phyloP scores from a whole-genome alignment of 2,888 invertebrate species.

The Galerucella calmariensis region DNA sequence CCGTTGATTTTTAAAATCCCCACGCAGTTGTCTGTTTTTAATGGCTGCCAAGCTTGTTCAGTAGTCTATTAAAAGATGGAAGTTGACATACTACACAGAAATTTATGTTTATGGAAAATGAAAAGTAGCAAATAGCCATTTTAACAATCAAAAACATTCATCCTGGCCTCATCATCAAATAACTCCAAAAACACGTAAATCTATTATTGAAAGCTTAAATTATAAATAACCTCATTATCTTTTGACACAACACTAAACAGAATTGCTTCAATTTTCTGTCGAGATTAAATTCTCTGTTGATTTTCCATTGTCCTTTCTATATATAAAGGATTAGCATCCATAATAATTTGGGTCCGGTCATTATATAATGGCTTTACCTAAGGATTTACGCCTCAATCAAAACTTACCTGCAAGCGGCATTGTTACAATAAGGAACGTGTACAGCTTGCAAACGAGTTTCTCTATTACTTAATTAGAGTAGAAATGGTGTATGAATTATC shows the following conservation, averaged over 20 bases:
- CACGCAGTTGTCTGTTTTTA: too few relatives aligned
- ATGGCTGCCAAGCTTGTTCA: too few relatives aligned
- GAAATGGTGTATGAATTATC: constrained; percentile 17
- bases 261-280: constrained; percentile 5
- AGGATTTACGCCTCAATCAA: constrained; percentile 33
- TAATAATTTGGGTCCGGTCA: constrained; percentile 29
- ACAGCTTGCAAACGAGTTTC: constrained; percentile 20
- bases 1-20: too few relatives aligned
- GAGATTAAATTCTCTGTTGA: constrained; percentile 28
- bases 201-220: neutral
- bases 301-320: constrained; percentile 30
- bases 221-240: neutral
- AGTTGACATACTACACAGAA: too few relatives aligned
- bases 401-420: constrained; percentile 29
- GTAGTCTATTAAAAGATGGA: too few relatives aligned
- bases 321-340: constrained; percentile 27
- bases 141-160: too few relatives aligned
- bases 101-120: too few relatives aligned
- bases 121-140: too few relatives aligned
- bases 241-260: neutral
- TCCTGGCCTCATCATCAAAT: too few relatives aligned
- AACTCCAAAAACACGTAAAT: neutral
- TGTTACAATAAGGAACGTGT: constrained; percentile 29
- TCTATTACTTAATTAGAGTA: constrained; percentile 24
- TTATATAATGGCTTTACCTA: constrained; percentile 25